phyloP scores from a whole-genome alignment of 2,888 invertebrate genomes.

The Neria commutata region DNA sequence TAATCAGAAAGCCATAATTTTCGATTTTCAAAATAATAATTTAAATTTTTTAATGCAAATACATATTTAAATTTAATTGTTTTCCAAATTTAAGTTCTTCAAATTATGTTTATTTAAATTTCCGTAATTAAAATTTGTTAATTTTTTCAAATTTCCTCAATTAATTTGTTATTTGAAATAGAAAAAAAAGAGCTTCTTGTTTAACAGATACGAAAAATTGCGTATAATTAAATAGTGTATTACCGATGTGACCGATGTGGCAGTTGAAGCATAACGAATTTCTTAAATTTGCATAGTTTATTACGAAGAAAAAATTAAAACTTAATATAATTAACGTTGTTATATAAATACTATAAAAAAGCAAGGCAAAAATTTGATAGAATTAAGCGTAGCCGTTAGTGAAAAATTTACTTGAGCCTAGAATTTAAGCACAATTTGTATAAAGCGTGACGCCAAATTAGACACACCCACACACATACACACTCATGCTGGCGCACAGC shows the following conservation, averaged over 20 bases:
- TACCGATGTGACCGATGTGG: constrained; percentile 40
- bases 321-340: constrained; percentile 7
- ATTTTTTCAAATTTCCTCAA: background rate
- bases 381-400: no score
- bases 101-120: constrained; percentile 7
- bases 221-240: constrained; percentile 8
- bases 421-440: background rate
- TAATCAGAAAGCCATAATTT: constrained; percentile 37
- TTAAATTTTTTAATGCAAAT: background rate
- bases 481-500: no score
- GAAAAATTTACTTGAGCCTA: no score
- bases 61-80: background rate
- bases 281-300: constrained; percentile 41
- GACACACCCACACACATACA: background rate
- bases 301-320: constrained; percentile 27
- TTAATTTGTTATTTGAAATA: constrained; percentile 11
- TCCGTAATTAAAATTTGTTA: no score
- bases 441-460: background rate
- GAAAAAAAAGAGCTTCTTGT: constrained; percentile 38
- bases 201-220: constrained; percentile 6
- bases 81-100: background rate
- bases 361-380: no score
- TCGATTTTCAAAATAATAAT: background rate
- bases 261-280: constrained; percentile 40
- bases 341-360: constrained; percentile 2